Evolutionary conservation across 2,888 invertebrate genomes (phyloP).

Genomic region (Hirtodrosophila cameraria): DNA sequence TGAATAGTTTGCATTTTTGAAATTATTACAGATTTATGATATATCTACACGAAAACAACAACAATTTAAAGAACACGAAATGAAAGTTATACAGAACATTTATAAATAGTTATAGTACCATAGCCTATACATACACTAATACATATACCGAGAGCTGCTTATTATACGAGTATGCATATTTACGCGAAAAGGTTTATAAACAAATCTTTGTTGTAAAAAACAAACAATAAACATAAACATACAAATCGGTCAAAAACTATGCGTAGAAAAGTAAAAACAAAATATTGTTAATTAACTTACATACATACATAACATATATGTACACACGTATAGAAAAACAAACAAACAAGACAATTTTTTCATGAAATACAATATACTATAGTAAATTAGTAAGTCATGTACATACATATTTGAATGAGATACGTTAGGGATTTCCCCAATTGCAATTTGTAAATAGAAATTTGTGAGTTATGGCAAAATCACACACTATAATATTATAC

Average conservation of each 20-base stretch:
- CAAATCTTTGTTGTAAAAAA: conserved; percentile 17
- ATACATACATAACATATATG: conserved; percentile 12
- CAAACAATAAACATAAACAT: conserved; percentile 3
- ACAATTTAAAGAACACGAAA: conserved; percentile 14
- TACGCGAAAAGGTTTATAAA: conserved; percentile 19
- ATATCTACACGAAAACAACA: conserved; percentile 38
- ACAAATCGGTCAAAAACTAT: conserved; percentile 14
- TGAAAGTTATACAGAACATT: conserved; percentile 52
- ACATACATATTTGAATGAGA: conserved; percentile 33
- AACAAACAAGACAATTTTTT: conserved; percentile 20
- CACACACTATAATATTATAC: conserved; percentile 50
- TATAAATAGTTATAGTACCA: conserved; percentile 50
- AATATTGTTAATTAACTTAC: conserved; percentile 40
- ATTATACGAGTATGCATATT: conserved; percentile 37
- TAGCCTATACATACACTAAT: conserved; percentile 31
- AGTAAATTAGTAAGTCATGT: conserved; percentile 35
- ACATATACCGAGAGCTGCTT: conserved; percentile 43
- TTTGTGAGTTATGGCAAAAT: conserved; percentile 28
- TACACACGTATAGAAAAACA: not conserved
- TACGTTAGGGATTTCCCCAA: conserved; percentile 50
- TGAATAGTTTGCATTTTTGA: conserved; percentile 56
- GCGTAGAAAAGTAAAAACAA: conserved; percentile 25
- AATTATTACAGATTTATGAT: conserved; percentile 51
- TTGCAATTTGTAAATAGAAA: conserved; percentile 53
- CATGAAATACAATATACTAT: conserved; percentile 20